Evolutionary conservation across 2,113 vertebrate genomes (phyloP).

Genomic region (Gobius niger): DNA sequence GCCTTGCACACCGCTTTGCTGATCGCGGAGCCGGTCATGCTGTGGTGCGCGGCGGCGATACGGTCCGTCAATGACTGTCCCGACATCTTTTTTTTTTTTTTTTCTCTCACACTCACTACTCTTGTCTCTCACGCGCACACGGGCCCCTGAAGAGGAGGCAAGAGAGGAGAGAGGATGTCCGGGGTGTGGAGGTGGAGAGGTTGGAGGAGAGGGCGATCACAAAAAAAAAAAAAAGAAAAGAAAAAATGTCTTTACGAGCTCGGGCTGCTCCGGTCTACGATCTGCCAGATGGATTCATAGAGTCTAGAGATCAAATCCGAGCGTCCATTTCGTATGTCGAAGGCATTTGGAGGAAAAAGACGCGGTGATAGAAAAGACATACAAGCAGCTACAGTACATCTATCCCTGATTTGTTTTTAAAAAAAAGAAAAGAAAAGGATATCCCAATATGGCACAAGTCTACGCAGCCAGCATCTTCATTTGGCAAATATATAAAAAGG

Average conservation of each 20-base stretch:
- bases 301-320: slow-evolving; percentile 51
- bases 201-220: slow-evolving; percentile 56
- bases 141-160: slow-evolving; percentile 29
- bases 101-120: background rate
- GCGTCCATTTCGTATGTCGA: slow-evolving; percentile 27
- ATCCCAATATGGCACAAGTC: slow-evolving; percentile 22
- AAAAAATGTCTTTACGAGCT: slow-evolving; percentile 69
- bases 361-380: slow-evolving; percentile 3
- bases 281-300: slow-evolving; percentile 71
- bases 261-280: slow-evolving; percentile 59
- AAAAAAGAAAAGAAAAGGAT: background rate
- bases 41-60: slow-evolving; percentile 87
- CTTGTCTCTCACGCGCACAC: slow-evolving; percentile 2
- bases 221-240: no score
- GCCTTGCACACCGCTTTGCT: slow-evolving; percentile 89
- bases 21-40: slow-evolving; percentile 85
- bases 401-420: slow-evolving; percentile 50
- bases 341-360: slow-evolving; percentile 25
- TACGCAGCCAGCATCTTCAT: slow-evolving; percentile 33
- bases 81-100: slow-evolving; percentile 71
- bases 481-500: slow-evolving; percentile 35
- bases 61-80: slow-evolving; percentile 89
- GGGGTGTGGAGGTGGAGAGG: slow-evolving; percentile 13
- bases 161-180: slow-evolving; percentile 10
- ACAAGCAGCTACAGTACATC: slow-evolving; percentile 29